Base-by-base conservation (phyloP, 2,888 invertebrate genomes). In the Eristalinus aeneus region DNA sequence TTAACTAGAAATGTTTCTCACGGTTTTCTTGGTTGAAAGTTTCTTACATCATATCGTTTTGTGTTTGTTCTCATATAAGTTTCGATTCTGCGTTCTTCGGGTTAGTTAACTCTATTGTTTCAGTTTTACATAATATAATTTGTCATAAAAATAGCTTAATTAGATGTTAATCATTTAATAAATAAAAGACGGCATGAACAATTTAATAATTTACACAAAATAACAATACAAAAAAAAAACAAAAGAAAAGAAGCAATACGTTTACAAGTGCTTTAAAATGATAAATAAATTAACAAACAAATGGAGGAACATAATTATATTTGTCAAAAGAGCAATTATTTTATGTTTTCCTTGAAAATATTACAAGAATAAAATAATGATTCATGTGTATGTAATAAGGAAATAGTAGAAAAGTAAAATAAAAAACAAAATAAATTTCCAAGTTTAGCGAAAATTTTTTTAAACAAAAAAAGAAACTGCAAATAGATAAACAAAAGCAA, bases 251-350 rank as follows among this genome's bases (percentile, higher is more conserved):
- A 87, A 87, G 87, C 87, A 87, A 87, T 87, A 87, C 78, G 79
- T 87, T 87, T 87, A 83, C 87, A 87, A 87, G 87, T 87, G 87
- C 87, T 87, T 87, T 87, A 87, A 87, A 82, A 79, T 63, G 73
- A 82, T 69, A 74, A 79, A 75, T 64, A 79, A 68, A 77, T 60
- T 22, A 56, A 69, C 27, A 54, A 56, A 77, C 39, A 54, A 56
- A 69, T 65, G 16, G 60, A 23, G 27, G 39, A n/a, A 58, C 8
- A 27, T 34, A 54, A 61, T 16, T 54, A 80, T 81, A 78, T 74
- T 74, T 71, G 77, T 74, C 74, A 63, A 77, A 72, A 73, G 77
- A 86, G 86, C 86, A 73, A 77, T 85, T 82, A 82, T 86, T 86
- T 82, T 86, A 74, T 78, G 86, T 86, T 86, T 86, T 86, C 86